A percentile compares a stretch with the other conserved stretches of the same genome.
Evolutionary conservation across 2,113 vertebrate genomes (phyloP).

Genomic region (Eurystomus gularis): DNA sequence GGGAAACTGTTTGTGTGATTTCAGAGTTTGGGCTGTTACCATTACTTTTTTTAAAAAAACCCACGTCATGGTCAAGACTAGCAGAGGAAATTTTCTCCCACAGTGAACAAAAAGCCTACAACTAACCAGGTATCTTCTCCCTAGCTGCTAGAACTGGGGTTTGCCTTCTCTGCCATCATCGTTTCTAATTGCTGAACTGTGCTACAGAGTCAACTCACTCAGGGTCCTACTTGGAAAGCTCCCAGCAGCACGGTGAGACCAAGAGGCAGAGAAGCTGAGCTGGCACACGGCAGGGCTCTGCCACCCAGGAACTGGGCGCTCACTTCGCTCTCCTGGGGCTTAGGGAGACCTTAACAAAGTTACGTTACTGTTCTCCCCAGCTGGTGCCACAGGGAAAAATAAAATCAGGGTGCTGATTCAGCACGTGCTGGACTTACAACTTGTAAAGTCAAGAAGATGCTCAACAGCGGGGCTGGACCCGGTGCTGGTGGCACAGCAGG

Average conservation of each 20-base stretch:
- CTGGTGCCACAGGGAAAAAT: not conserved
- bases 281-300: not conserved
- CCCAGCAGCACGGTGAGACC: not conserved
- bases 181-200: not conserved
- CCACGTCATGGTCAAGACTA: not conserved
- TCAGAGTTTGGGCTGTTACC: not conserved
- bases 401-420: not conserved
- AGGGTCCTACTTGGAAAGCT: not conserved
- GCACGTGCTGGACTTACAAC: not conserved
- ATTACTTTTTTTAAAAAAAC: not conserved
- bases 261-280: not conserved
- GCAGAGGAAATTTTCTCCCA: constrained; percentile 12
- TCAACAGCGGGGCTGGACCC: not conserved
- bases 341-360: not conserved
- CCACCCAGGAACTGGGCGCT: not conserved
- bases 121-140: not conserved
- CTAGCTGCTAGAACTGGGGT: not conserved
- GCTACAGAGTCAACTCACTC: not conserved
- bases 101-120: not conserved
- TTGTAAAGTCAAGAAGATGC: not conserved
- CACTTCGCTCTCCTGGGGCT: accelerated
- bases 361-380: not conserved
- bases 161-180: not conserved
- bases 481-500: not conserved
- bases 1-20: not conserved